A percentile compares a stretch with the other conserved stretches of the same genome.
phyloP scores from a whole-genome alignment of 2,888 invertebrate species.

The Parapristionchus giblindavisi region DNA sequence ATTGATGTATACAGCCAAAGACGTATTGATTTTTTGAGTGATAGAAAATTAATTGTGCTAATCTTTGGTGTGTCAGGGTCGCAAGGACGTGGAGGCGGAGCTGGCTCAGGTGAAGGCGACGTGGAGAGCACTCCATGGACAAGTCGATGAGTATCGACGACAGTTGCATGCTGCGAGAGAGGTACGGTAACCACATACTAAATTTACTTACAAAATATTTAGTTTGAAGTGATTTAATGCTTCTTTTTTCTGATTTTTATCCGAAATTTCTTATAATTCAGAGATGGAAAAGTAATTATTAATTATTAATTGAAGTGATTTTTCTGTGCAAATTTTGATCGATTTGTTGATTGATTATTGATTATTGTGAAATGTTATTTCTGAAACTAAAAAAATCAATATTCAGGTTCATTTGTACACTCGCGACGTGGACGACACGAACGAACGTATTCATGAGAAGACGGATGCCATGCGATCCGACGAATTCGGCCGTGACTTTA shows the following conservation, averaged over 20 bases:
- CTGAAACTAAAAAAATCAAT: not conserved
- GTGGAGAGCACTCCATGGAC: constrained; percentile 87
- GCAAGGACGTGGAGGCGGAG: constrained; percentile 70
- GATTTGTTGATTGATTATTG: no score
- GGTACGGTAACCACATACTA: constrained; percentile 48
- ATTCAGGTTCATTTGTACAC: constrained; percentile 89
- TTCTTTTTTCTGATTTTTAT: no score
- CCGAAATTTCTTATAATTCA: no score
- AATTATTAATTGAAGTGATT: no score
- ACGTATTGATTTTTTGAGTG: no score
- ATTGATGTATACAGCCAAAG: no score
- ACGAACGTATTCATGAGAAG: constrained; percentile 89
- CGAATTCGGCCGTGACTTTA: constrained; percentile 86
- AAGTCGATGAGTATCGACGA: constrained; percentile 80
- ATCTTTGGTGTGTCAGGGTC: no score
- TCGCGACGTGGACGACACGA: constrained; percentile 90
- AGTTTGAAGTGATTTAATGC: no score
- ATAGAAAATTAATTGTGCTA: no score
- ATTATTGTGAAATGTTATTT: not conserved
- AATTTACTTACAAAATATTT: no score
- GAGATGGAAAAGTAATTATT: no score
- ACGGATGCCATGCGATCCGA: constrained; percentile 82
- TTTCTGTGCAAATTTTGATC: no score
- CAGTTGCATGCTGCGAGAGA: constrained; percentile 86
- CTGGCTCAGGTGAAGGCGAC: constrained; percentile 85